phyloP scores from a whole-genome alignment of 2,797 vertebrate genomes.

The Ispidina picta region DNA sequence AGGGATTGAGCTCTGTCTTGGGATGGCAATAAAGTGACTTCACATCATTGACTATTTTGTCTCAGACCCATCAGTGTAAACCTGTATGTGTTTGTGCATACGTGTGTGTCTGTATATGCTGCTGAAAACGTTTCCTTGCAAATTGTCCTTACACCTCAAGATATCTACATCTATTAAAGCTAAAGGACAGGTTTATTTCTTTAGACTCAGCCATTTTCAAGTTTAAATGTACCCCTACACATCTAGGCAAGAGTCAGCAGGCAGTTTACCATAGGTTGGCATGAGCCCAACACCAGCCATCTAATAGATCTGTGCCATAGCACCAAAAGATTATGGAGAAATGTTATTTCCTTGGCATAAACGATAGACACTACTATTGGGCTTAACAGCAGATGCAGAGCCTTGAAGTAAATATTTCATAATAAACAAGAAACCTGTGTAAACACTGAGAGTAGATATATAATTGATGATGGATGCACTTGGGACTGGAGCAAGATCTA shows the following conservation, averaged over 20 bases:
- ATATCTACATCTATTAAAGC: neutral
- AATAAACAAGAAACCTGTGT: slow-evolving; percentile 44
- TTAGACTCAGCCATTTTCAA: neutral
- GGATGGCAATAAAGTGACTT: neutral
- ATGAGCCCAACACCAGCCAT: neutral
- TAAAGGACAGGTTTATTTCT: neutral
- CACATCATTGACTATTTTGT: neutral
- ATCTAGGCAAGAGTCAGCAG: neutral
- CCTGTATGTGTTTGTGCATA: no score
- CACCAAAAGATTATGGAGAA: neutral
- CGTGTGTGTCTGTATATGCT: neutral
- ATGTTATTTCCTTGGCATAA: neutral
- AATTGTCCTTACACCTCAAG: neutral
- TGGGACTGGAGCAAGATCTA: neutral
- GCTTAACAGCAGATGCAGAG: slow-evolving; percentile 23
- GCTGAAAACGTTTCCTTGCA: neutral
- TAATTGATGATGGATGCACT: slow-evolving; percentile 33
- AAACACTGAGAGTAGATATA: slow-evolving; percentile 30
- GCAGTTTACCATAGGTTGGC: neutral
- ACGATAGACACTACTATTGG: neutral
- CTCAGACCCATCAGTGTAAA: neutral
- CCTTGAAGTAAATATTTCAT: slow-evolving; percentile 54
- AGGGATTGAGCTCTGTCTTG: neutral
- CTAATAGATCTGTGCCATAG: neutral
- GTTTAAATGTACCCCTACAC: neutral